Conservation (phyloP, 2,113 vertebrate species). For the Austrofundulus limnaeus region DNA sequence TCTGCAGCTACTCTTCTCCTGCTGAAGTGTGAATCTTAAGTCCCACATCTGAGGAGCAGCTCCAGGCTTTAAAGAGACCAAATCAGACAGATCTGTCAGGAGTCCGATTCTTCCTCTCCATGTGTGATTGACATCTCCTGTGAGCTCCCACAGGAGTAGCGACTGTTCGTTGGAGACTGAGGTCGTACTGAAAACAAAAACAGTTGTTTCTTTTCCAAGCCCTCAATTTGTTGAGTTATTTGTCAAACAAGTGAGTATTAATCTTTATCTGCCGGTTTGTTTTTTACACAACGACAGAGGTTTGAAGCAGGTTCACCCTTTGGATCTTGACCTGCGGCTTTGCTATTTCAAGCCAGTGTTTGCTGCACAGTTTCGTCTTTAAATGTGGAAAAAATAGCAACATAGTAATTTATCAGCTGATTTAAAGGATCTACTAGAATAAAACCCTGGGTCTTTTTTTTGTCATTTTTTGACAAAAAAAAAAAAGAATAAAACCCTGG, state of each 20-base stretch:
- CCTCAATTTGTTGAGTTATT: conserved; percentile 23
- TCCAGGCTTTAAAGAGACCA: conserved; percentile 44
- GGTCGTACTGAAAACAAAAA: conserved; percentile 22
- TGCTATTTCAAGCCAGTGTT: conserved; percentile 14
- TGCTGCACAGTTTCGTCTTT: not conserved
- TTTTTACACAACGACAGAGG: conserved; percentile 12
- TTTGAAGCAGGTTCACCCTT: conserved; percentile 28
- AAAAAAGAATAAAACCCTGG: too few relatives aligned
- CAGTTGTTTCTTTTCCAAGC: conserved; percentile 21
- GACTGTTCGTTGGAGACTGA: conserved; percentile 34
- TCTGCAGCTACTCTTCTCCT: conserved; percentile 20
- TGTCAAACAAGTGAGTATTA: conserved; percentile 59
- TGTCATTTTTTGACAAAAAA: too few relatives aligned
- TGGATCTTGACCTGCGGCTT: not conserved
- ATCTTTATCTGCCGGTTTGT: not conserved
- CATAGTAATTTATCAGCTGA: too few relatives aligned
- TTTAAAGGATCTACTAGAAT: too few relatives aligned
- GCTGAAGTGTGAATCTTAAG: conserved; percentile 39
- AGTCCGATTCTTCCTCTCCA: conserved; percentile 17
- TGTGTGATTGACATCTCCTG: conserved; percentile 39
- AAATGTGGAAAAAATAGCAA: not conserved
- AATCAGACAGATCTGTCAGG: conserved; percentile 7
- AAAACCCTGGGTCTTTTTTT: too few relatives aligned
- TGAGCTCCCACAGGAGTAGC: conserved; percentile 11
- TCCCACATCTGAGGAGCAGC: conserved; percentile 1